A percentile compares a stretch with the other conserved stretches of the same genome.
These are phyloP conservation scores for Aporophyla nigra DNA, from an alignment of 2,888 invertebrate species.

Conservation along the genomic window DNA sequence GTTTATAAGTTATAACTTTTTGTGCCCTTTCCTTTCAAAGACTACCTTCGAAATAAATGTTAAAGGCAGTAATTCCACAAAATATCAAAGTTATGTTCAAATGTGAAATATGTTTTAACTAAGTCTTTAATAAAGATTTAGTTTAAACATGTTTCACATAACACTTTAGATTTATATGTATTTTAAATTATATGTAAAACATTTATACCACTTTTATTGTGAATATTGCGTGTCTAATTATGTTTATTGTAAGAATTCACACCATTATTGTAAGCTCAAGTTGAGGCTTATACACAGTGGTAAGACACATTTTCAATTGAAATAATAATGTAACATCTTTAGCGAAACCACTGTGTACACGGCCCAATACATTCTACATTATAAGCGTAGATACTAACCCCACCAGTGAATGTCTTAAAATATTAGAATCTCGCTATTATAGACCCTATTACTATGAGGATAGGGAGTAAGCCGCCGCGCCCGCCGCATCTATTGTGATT, in stretches of 20 bases:
- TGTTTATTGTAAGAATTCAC: conserved; percentile 46
- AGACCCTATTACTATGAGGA: conserved; percentile 30
- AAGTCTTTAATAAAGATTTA: neutral
- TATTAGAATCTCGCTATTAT: conserved; percentile 65
- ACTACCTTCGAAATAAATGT: conserved; percentile 5
- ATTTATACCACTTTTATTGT: conserved; percentile 24
- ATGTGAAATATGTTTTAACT: conserved; percentile 7
- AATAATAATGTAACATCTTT: neutral
- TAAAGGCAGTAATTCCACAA: conserved; percentile 13
- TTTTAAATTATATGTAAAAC: conserved; percentile 17
- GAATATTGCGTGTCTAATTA: conserved; percentile 30
- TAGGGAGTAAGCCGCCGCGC: conserved; percentile 74
- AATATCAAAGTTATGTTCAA: conserved; percentile 23
- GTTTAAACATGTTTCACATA: too few species aligned
- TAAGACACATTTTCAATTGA: neutral
- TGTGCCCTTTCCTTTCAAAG: neutral
- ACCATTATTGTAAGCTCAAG: conserved; percentile 30
- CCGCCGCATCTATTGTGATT: conserved; percentile 84
- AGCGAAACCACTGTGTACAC: conserved; percentile 33
- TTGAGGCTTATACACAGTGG: conserved; percentile 42
- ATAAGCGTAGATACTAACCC: conserved; percentile 60
- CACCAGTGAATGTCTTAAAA: conserved; percentile 62
- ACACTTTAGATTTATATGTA: conserved; percentile 16
- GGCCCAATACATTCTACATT: conserved; percentile 29
- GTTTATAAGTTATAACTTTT: neutral